Conservation (phyloP, 2,113 vertebrate species). For the Xiphophorus hellerii region DNA sequence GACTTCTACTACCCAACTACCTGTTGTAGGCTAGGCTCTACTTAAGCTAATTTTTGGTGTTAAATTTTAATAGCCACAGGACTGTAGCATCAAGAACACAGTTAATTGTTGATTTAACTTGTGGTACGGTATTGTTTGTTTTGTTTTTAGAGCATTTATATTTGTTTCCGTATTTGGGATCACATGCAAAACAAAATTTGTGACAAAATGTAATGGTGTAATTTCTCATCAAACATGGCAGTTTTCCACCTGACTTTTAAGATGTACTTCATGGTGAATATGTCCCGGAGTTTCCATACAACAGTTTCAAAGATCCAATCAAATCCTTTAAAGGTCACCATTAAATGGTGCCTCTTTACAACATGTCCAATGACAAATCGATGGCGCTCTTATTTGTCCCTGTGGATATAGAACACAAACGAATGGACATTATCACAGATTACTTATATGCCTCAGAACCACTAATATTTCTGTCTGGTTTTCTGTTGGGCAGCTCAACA, state of each 20-base stretch:
- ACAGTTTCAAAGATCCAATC: conserved; percentile 40
- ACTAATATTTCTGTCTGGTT: conserved; percentile 11
- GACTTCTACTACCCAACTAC: background rate
- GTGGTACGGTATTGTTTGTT: background rate
- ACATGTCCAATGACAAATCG: conserved; percentile 50
- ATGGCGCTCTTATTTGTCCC: conserved; percentile 41
- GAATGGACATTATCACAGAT: conserved; percentile 13
- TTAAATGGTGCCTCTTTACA: conserved; percentile 46
- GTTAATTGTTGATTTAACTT: background rate
- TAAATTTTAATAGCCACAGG: background rate
- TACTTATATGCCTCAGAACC: background rate
- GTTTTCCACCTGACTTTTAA: conserved; percentile 25
- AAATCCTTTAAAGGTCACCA: conserved; percentile 49
- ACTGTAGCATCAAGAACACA: background rate
- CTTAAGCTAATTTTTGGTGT: background rate
- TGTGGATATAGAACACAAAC: conserved; percentile 9
- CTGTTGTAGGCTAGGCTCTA: background rate
- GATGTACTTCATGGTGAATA: conserved; percentile 34
- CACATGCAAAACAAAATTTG: background rate
- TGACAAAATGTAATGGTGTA: background rate
- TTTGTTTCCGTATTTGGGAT: background rate
- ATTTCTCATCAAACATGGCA: background rate
- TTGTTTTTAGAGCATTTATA: no score
- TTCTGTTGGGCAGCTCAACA: conserved; percentile 44
- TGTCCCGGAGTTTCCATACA: conserved; percentile 10